These are phyloP conservation scores for Gari tellinella DNA, from an alignment of 2,888 invertebrate species.

Conservation along the genomic window DNA sequence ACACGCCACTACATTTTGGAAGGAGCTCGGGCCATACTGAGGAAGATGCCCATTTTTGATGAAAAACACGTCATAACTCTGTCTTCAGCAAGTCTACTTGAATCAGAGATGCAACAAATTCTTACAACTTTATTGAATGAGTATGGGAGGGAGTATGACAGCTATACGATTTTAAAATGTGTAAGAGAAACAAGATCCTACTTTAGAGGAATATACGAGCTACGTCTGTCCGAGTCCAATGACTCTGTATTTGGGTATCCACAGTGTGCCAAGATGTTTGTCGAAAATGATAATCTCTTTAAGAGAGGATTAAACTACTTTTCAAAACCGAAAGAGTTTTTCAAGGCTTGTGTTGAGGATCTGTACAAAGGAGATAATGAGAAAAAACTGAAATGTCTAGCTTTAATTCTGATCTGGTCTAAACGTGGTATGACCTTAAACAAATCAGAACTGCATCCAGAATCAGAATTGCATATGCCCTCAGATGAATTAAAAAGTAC, in stretches of 20 bases:
- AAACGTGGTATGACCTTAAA: slow-evolving; percentile 8
- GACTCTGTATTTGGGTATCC: slow-evolving; percentile 41
- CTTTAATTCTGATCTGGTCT: slow-evolving; percentile 38
- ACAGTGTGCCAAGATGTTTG: slow-evolving; percentile 45
- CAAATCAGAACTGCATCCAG: background rate
- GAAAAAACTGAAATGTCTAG: slow-evolving; percentile 36
- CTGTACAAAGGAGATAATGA: slow-evolving; percentile 27
- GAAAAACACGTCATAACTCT: slow-evolving; percentile 23
- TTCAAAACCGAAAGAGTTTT: slow-evolving; percentile 29
- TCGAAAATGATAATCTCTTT: slow-evolving; percentile 26
- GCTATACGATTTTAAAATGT: too few relatives aligned
- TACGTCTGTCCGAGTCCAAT: too few relatives aligned
- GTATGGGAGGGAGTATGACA: too few relatives aligned
- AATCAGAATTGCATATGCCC: too few relatives aligned
- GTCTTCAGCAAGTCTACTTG: slow-evolving; percentile 29
- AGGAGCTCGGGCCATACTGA: too few relatives aligned
- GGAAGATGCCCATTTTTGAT: slow-evolving; percentile 16
- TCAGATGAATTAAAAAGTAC: slow-evolving; percentile 10
- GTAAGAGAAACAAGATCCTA: too few relatives aligned
- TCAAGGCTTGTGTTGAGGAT: slow-evolving; percentile 38
- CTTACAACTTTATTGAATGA: too few relatives aligned
- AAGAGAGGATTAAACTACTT: slow-evolving; percentile 23
- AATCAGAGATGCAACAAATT: too few relatives aligned
- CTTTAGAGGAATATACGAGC: too few relatives aligned
- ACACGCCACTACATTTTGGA: slow-evolving; percentile 49